These are phyloP conservation scores for Coluber constrictor DNA, from an alignment of 2,797 vertebrate species.

Conservation along the genomic window DNA sequence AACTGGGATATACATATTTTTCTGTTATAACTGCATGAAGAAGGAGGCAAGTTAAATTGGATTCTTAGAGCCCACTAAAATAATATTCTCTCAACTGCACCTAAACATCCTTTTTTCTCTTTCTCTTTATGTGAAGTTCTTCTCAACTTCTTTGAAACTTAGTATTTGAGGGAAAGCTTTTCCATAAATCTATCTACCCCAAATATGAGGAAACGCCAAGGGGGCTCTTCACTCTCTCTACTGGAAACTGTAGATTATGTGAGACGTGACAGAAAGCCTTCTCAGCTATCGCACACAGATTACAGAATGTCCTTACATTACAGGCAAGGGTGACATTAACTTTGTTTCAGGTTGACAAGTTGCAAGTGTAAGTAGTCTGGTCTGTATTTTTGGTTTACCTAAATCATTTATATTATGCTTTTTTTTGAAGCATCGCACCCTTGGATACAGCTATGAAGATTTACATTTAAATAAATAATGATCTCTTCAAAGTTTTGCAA, in stretches of 20 bases:
- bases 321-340: background rate
- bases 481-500: background rate
- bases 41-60: background rate
- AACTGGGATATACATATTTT: background rate
- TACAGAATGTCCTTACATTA: background rate
- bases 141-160: background rate
- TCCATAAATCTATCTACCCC: background rate
- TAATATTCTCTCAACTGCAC: background rate
- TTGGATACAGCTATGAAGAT: background rate
- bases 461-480: background rate
- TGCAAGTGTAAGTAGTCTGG: background rate
- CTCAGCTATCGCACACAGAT: background rate
- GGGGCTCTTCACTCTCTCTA: background rate
- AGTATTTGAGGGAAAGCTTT: background rate
- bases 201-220: background rate
- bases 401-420: background rate
- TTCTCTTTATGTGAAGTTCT: background rate
- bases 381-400: background rate
- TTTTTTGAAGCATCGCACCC: background rate
- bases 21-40: background rate
- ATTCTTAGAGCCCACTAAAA: background rate
- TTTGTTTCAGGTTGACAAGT: background rate
- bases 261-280: background rate
- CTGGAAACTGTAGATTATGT: background rate
- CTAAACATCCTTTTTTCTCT: background rate